Conservation (phyloP, 2,888 invertebrate species). For the Nipponacmea schrenckii region DNA sequence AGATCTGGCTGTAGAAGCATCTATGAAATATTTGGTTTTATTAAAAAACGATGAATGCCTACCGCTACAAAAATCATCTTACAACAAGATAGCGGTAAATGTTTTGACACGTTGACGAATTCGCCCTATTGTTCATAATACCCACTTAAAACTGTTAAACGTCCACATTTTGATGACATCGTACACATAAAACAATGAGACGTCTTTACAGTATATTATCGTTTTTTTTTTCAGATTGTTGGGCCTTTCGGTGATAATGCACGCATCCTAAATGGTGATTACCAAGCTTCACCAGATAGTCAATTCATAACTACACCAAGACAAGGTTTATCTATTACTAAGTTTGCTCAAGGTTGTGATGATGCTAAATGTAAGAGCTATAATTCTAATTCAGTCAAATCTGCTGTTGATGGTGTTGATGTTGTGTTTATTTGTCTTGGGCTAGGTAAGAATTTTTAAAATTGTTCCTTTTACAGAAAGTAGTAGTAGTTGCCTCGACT, state of each 20-base stretch:
- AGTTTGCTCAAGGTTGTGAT: conserved; percentile 50
- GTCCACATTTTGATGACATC: too few relatives aligned
- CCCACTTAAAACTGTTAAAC: too few relatives aligned
- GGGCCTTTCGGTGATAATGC: conserved; percentile 61
- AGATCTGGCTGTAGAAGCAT: conserved; percentile 35
- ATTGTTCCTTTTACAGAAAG: too few relatives aligned
- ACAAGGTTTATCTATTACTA: conserved; percentile 37
- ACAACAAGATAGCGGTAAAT: conserved; percentile 35
- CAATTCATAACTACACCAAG: conserved; percentile 46
- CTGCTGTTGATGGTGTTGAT: conserved; percentile 40
- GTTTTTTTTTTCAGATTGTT: conserved; percentile 49
- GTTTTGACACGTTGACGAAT: too few relatives aligned
- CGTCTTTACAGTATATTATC: too few relatives aligned
- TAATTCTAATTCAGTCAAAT: conserved; percentile 31
- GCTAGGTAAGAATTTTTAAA: conserved; percentile 35
- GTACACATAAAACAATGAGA: too few relatives aligned
- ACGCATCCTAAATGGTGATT: conserved; percentile 54
- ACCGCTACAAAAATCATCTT: conserved; percentile 22
- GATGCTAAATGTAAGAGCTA: conserved; percentile 47
- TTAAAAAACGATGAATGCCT: conserved; percentile 41
- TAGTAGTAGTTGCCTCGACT: too few relatives aligned
- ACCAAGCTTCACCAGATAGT: conserved; percentile 42
- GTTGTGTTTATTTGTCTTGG: conserved; percentile 57
- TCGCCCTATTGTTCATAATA: too few relatives aligned
- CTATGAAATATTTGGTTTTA: conserved; percentile 41